A percentile compares a stretch with the other conserved stretches of the same genome.
phyloP scores from a whole-genome alignment of 2,888 invertebrate species.

The Biston stratarius region DNA sequence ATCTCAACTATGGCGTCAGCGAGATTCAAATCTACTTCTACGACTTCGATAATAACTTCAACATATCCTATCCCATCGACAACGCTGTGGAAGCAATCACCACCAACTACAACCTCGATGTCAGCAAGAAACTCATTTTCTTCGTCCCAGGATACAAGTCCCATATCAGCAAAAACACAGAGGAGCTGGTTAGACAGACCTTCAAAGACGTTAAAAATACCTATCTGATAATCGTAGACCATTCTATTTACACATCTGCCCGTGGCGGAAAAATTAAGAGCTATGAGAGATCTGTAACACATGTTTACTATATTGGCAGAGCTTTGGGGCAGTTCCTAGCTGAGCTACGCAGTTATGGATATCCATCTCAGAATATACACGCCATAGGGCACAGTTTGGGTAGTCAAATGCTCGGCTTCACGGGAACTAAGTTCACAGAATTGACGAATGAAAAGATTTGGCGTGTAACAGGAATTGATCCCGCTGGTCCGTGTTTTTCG shows the following conservation, averaged over 20 bases:
- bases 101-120: conserved; percentile 66
- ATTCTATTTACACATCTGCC: conserved; percentile 72
- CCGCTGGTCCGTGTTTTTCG: conserved; percentile 80
- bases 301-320: conserved; percentile 69
- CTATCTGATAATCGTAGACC: conserved; percentile 76
- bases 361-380: conserved; percentile 71
- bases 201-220: conserved; percentile 70
- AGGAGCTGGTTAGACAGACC: conserved; percentile 69
- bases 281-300: conserved; percentile 73
- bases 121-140: conserved; percentile 69
- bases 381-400: conserved; percentile 78
- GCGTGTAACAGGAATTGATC: conserved; percentile 76
- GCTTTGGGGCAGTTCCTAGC: conserved; percentile 70
- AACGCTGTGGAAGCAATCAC: conserved; percentile 65
- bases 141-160: conserved; percentile 81
- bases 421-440: conserved; percentile 64
- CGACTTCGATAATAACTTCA: conserved; percentile 76
- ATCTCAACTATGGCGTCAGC: conserved; percentile 64
- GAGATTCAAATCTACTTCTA: conserved; percentile 72
- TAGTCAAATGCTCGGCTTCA: conserved; percentile 72
- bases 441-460: conserved; percentile 69
- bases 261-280: conserved; percentile 68
- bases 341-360: conserved; percentile 62
- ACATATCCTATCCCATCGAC: conserved; percentile 65
- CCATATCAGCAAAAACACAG: conserved; percentile 69